phyloP scores from a whole-genome alignment of 2,797 vertebrate genomes.

The Nannoperca obscura region DNA sequence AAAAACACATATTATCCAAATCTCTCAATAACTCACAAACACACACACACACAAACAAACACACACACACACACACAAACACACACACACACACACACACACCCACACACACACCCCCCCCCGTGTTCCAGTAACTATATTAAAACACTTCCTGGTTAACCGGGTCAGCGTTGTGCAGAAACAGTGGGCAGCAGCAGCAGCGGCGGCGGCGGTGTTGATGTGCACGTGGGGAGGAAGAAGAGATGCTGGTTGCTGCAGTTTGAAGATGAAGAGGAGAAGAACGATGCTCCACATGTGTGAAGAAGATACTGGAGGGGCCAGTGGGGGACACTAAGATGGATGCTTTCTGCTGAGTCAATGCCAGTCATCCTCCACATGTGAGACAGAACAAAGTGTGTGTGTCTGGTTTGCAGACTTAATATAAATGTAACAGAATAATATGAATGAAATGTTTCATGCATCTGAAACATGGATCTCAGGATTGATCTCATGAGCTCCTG shows the following conservation, averaged over 20 bases:
- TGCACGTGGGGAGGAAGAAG: constrained; percentile 49
- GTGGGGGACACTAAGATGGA: neutral
- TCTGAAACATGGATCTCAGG: neutral
- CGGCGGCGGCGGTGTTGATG: neutral
- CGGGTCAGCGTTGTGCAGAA: neutral
- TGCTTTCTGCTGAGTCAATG: constrained; percentile 58
- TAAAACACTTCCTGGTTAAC: constrained; percentile 42
- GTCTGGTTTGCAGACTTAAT: neutral
- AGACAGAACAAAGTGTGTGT: neutral
- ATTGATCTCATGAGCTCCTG: neutral
- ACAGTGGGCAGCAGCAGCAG: neutral
- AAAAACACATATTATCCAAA: too few relatives aligned
- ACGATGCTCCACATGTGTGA: constrained; percentile 39
- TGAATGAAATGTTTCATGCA: neutral
- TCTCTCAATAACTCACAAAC: too few relatives aligned
- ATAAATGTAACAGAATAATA: too few relatives aligned
- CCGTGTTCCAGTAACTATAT: constrained; percentile 57
- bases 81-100: neutral
- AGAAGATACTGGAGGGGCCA: constrained; percentile 19
- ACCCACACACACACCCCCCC: neutral
- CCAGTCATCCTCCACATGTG: constrained; percentile 18
- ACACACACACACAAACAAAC: too few relatives aligned
- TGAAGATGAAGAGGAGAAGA: constrained; percentile 54
- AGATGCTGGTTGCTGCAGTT: constrained; percentile 48
- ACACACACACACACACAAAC: too few relatives aligned